Percentiles rank a stretch among this genome's conserved stretches.
Conservation (phyloP, 2,113 vertebrate genomes). For the Antidorcas marsupialis region DNA sequence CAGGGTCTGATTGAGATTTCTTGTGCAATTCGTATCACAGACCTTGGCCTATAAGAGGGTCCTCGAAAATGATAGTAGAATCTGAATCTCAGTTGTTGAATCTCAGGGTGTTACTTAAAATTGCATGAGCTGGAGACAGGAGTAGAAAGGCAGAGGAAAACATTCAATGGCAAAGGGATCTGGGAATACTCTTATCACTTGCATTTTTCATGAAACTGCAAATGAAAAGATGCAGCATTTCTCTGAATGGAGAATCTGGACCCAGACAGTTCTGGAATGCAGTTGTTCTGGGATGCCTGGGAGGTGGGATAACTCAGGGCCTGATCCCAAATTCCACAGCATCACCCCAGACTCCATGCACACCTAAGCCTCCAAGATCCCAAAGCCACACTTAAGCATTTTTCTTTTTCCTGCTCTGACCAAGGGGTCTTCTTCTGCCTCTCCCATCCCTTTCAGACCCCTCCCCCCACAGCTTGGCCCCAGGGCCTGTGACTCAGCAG, state of each 20-base stretch:
- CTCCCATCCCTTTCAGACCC: neutral
- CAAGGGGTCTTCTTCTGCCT: neutral
- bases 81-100: neutral
- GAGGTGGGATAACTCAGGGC: neutral
- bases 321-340: neutral
- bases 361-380: neutral
- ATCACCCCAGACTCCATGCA: neutral
- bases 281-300: neutral
- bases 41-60: neutral
- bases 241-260: neutral
- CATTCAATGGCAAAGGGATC: neutral
- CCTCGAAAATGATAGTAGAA: neutral
- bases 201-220: constrained; percentile 28
- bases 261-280: neutral
- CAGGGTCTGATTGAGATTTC: constrained; percentile 1
- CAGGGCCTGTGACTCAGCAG: constrained; percentile 45
- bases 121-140: neutral
- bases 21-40: neutral
- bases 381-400: neutral
- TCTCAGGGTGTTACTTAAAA: constrained; percentile 11
- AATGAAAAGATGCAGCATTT: neutral
- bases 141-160: neutral
- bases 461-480: neutral
- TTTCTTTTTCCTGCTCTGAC: neutral
- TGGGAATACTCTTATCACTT: neutral